Conservation (phyloP, 2,797 vertebrate genomes). For the Salarias fasciatus region DNA sequence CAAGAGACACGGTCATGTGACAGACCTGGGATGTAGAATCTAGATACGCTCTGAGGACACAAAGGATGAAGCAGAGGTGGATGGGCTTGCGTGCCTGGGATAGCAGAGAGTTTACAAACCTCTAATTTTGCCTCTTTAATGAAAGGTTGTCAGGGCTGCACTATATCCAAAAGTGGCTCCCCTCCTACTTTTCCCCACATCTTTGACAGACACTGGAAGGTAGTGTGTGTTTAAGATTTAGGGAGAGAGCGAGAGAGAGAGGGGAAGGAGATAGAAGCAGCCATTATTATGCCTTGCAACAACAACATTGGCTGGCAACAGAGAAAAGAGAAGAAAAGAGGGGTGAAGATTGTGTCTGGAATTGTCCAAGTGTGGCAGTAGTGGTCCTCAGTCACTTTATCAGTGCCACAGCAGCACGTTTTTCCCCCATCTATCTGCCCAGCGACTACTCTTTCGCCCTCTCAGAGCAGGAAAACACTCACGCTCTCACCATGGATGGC, state of each 20-base stretch:
- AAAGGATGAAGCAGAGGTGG: constrained; percentile 55
- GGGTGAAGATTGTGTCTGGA: constrained; percentile 79
- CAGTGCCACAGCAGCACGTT: constrained; percentile 79
- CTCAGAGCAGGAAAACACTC: constrained; percentile 68
- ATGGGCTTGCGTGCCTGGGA: constrained; percentile 26
- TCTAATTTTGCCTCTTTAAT: constrained; percentile 80
- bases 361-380: constrained; percentile 78
- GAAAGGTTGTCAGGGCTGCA: constrained; percentile 76
- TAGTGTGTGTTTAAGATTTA: constrained; percentile 17
- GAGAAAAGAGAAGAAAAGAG: constrained; percentile 73
- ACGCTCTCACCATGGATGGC: constrained; percentile 64
- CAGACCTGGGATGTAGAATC: constrained; percentile 49
- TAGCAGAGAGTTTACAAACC: constrained; percentile 59
- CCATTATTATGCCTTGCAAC: constrained; percentile 76
- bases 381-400: constrained; percentile 83
- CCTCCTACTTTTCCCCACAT: constrained; percentile 62
- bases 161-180: constrained; percentile 63
- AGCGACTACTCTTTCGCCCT: constrained; percentile 63
- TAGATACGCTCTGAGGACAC: constrained; percentile 26
- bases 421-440: constrained; percentile 75
- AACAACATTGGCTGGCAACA: constrained; percentile 70
- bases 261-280: constrained; percentile 62
- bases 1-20: constrained; percentile 45
- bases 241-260: constrained; percentile 21
- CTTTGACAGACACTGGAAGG: constrained; percentile 35